Base-by-base conservation (phyloP, 2,797 vertebrate species). In the Heteromormyrus szaboi region DNA sequence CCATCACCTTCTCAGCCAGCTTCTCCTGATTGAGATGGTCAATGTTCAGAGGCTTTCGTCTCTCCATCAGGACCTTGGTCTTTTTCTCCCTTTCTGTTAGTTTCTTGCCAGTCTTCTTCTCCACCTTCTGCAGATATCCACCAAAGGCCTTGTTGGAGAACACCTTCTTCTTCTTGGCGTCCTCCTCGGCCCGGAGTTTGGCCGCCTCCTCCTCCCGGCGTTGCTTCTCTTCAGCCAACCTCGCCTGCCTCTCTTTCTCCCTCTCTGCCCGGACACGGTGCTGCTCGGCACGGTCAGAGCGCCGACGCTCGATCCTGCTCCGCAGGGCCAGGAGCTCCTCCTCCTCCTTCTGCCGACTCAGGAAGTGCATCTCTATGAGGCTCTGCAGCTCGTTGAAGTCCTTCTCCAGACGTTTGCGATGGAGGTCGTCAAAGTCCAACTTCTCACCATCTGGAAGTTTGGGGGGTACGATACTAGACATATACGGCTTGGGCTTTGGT, bases 341-440 rank as follows among this genome's bases (percentile, higher is more conserved):
- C 90, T 97, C 96, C 87, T 97, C 96, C 79, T 96, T 96, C 93
- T 97, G 96, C 3, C 96, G 95, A 91, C 56, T 95, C 90, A 92
- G 93, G 90, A 97, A 97, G 29, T 97, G 96, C 37, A 93, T 85
- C 93, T 96, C 94, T 1, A 97, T 97, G 51, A 97, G 93, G 33
- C 93, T 90, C 93, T 97, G 96, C 7, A 97, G 94, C 92, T 97
- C 96, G n/a, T 94, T 94, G 92, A 95, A 95, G 87, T 97, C 96
- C 91, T 97, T 97, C 65, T 96, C 96, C 1, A 96, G 2, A 0
- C 96, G 94, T 91, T 96, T 97, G 90, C 96, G 95, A 88, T 97
- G 96, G 33, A 97, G 94, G 91, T 96, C 96, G 12, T 97, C 96
- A 29, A 97, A 97, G 90, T 97, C 96, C 85, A 97, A 94, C 90